These are phyloP conservation scores for Blera fallax DNA, from an alignment of 2,888 invertebrate species.

Conservation along the genomic window DNA sequence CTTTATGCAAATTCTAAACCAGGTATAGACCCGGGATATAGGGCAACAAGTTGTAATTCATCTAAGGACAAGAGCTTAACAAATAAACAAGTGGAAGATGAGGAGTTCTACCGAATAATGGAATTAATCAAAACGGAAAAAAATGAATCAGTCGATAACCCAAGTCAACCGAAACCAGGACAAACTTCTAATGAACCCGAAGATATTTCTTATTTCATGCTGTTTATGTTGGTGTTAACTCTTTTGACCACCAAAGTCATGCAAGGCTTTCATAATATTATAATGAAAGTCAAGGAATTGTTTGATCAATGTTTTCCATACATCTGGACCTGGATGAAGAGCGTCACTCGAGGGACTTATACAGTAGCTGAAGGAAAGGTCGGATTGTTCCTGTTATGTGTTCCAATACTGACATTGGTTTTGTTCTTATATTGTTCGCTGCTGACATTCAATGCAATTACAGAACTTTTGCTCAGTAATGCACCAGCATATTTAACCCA, in stretches of 20 bases:
- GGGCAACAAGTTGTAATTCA: background rate
- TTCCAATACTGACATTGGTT: conserved; percentile 50
- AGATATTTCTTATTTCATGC: conserved; percentile 24
- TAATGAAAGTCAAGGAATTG: conserved; percentile 36
- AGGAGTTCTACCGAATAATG: conserved; percentile 59
- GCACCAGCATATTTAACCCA: conserved; percentile 24
- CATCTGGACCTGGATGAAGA: conserved; percentile 66
- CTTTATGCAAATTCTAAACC: conserved; percentile 6
- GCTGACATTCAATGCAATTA: conserved; percentile 29
- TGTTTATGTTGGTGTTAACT: conserved; percentile 9
- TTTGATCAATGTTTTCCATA: conserved; percentile 55
- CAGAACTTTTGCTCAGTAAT: conserved; percentile 33
- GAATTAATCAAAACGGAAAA: conserved; percentile 48
- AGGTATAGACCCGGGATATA: background rate
- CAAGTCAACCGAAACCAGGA: background rate
- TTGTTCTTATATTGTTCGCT: conserved; percentile 57
- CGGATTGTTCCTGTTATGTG: conserved; percentile 44
- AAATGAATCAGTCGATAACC: background rate
- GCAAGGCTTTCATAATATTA: conserved; percentile 39
- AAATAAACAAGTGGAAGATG: conserved; percentile 31
- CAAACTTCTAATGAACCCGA: background rate
- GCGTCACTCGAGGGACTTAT: conserved; percentile 51
- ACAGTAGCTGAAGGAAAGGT: conserved; percentile 38
- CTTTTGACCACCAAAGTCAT: background rate
- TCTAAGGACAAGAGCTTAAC: background rate